Base-by-base conservation (phyloP, 92 coral and sea anemone genomes). In the Porites rus region DNA sequence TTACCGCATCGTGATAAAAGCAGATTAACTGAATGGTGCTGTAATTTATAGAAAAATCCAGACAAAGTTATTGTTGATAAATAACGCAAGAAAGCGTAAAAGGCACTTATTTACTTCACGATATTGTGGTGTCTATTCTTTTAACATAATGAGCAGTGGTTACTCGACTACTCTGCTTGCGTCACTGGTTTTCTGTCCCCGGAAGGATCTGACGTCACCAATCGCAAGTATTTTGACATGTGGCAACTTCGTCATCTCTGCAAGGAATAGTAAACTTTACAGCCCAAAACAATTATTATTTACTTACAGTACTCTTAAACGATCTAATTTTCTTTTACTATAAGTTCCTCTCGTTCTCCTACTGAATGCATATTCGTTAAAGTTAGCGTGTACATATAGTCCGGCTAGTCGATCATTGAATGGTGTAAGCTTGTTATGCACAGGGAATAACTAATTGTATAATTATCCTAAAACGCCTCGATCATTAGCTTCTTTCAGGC, bases 61-160 rank as follows among this genome's bases (percentile, higher is more conserved):
- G 69, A 69, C 68, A 71, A 74, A 74, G 19, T 38, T 38, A 38
- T 2, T 54, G 10, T 69, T 69, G 69, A 43, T 72, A 78, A 74
- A 31, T 63, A 81, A 58, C 70, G 19, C 62, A 51, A 52, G 24
- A 83, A 72, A 17, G 25, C 46, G 64, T 51, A 24, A 72, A 71
- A 6, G 13, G 31, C 19, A 61, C 62, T 3, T 28, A 16, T 5
- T n/a, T 38, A 38, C 46, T 38, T 38, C 46, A 56, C 7, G 11
- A 81, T 81, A 81, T 81, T 81, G 75, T 1, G 52, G 11, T 28
- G 24, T 74, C 53, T 63, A 59, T 62, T 38, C 65, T 62, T 73
- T 38, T 64, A 19, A 56, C 31, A 18, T 66, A 70, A 3, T 17
- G 65, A 51, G 84, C 65, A 24, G 75, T 25, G 17, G 8, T 46